Base-by-base conservation (phyloP, 2,888 invertebrate genomes). In the Sinelater perroti region DNA sequence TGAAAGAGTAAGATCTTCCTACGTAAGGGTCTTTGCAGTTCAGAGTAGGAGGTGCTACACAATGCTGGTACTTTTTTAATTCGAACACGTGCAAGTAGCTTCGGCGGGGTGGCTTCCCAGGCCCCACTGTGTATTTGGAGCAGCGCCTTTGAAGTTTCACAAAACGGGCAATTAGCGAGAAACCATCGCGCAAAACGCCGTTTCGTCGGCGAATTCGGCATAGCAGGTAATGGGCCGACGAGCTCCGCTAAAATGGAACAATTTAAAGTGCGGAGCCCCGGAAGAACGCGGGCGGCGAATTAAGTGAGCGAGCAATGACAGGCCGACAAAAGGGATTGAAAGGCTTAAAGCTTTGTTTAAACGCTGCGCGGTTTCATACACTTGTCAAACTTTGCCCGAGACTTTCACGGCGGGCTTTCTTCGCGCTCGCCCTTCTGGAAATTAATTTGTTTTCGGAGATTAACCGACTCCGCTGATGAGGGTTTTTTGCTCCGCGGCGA, bases 271-370 rank as follows among this genome's bases (percentile, higher is more conserved):
- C 49, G 35, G 47, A 52, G 38, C 52, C 52, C 52, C 47, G 47
- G 49, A 54, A 54, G 47, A 54, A 49, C 49, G 36, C 28, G 58
- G 44, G 47, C 49, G 17, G 55, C 58, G 62, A 60, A 63, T 60
- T 59, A 63, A 64, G 54, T 60, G 64, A 62, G 61, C 59, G 63
- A 63, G 59, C 64, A 60, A 57, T 66, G 68, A 67, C 66, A 65
- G 65, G 49, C 60, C 52, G 60, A 64, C 64, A 66, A 68, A 65
- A 63, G 63, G 54, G 60, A 63, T 62, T 67, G 64, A 61, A 64
- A 58, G 66, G 68, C 67, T 68, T 68, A 68, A 64, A 66, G 63
- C 65, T 65, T 68, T 68, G 65, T 67, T 68, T 67, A 63, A 67
- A 67, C 65, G 66, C 65, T 67, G 63, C 54, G 64, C 63, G 65